Percentiles rank a stretch among this genome's conserved stretches.
These are phyloP conservation scores for Drosophila bunnanda DNA, from an alignment of 2,888 invertebrate species.

Conservation along the genomic window DNA sequence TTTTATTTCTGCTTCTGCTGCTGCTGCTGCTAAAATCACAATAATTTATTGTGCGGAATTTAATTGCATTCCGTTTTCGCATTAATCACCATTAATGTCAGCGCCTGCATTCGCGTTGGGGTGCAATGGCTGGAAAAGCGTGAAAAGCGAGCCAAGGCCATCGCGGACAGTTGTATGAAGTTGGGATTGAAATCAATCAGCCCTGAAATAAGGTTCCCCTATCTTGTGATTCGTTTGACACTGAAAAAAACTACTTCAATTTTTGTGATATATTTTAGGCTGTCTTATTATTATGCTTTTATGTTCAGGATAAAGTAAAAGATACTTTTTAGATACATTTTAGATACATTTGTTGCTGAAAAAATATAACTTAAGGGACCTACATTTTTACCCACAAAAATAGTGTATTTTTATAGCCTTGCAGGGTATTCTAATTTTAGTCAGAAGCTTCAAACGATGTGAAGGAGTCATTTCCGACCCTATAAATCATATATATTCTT, in stretches of 20 bases:
- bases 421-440: too few relatives aligned
- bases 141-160: conserved; percentile 77
- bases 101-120: conserved; percentile 34
- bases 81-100: conserved; percentile 80
- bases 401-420: too few relatives aligned
- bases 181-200: conserved; percentile 70
- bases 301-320: too few relatives aligned
- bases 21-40: conserved; percentile 52
- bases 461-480: too few relatives aligned
- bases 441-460: too few relatives aligned
- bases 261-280: not conserved
- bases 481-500: too few relatives aligned
- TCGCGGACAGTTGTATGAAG: conserved; percentile 5
- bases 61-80: conserved; percentile 67
- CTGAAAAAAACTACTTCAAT: not conserved
- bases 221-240: not conserved
- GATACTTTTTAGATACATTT: too few relatives aligned
- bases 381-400: too few relatives aligned
- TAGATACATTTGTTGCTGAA: too few relatives aligned
- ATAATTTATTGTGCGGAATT: conserved; percentile 64
- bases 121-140: conserved; percentile 77
- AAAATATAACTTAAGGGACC: too few relatives aligned
- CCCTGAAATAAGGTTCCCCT: conserved; percentile 45
- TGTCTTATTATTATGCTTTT: too few relatives aligned
- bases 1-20: conserved; percentile 20